These are phyloP conservation scores for Entomobrya proxima DNA, from an alignment of 2,888 invertebrate species.

Conservation along the genomic window DNA sequence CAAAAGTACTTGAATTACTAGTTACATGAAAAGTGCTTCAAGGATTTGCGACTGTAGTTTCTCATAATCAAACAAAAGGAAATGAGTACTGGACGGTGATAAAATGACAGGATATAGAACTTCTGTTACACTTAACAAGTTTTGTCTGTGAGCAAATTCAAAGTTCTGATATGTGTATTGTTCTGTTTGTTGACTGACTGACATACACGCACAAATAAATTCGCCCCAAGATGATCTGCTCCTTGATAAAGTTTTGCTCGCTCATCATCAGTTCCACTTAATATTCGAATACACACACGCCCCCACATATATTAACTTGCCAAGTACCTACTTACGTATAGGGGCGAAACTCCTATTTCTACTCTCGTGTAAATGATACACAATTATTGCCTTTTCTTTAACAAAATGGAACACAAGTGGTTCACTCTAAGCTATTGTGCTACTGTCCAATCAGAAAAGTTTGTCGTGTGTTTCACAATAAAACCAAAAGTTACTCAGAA, in stretches of 20 bases:
- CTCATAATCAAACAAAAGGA: too few species aligned
- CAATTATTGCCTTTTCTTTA: not conserved
- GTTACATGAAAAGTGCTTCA: too few species aligned
- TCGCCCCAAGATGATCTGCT: not conserved
- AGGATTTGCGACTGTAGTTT: too few species aligned
- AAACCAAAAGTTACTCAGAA: too few species aligned
- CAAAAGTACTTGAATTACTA: too few species aligned
- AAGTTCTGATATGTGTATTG: not conserved
- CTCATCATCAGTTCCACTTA: not conserved
- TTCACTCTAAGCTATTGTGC: too few species aligned
- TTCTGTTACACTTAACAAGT: not conserved
- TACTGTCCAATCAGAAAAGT: too few species aligned
- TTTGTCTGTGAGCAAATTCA: not conserved
- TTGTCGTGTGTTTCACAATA: too few species aligned
- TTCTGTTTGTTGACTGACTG: not conserved
- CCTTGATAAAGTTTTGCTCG: not conserved
- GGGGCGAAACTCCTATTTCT: not conserved
- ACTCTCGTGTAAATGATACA: not conserved
- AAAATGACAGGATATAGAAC: too few species aligned
- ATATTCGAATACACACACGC: not conserved
- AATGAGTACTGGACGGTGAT: too few species aligned
- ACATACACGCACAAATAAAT: not conserved
- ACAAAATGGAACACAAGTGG: not conserved
- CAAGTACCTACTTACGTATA: not conserved
- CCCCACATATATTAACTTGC: not conserved